A percentile compares a stretch with the other conserved stretches of the same genome.
Evolutionary conservation across 2,113 vertebrate species (phyloP).

Genomic region (Sylvia atricapilla): DNA sequence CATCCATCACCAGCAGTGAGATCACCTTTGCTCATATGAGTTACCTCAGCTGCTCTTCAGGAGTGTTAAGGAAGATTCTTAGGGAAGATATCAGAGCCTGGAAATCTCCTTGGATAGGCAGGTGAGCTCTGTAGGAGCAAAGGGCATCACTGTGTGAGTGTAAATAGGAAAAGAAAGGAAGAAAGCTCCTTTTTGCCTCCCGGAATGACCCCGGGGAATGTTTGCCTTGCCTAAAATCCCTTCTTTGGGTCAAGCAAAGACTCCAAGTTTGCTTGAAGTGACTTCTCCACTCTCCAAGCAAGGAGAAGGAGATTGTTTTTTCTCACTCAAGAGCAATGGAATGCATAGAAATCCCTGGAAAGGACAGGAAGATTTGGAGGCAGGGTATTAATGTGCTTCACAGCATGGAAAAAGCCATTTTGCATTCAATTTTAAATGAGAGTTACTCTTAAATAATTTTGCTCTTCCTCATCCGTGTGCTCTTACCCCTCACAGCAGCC

Average conservation of each 20-base stretch:
- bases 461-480: fast-evolving
- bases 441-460: background rate
- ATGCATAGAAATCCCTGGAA: background rate
- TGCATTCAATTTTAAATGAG: background rate
- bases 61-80: background rate
- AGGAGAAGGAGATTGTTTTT: background rate
- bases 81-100: background rate
- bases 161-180: background rate
- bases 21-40: background rate
- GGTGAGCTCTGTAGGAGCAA: background rate
- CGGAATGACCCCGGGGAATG: background rate
- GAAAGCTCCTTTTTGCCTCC: background rate
- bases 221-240: background rate
- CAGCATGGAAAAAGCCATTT: background rate
- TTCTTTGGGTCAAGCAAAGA: background rate
- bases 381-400: background rate
- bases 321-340: background rate
- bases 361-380: background rate
- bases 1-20: background rate
- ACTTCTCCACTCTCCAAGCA: background rate
- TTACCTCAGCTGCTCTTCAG: background rate
- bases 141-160: background rate
- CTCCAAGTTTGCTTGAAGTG: background rate
- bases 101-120: background rate
- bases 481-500: background rate